These are phyloP conservation scores for Hartigia nigra DNA, from an alignment of 2,888 invertebrate species.

Conservation along the genomic window DNA sequence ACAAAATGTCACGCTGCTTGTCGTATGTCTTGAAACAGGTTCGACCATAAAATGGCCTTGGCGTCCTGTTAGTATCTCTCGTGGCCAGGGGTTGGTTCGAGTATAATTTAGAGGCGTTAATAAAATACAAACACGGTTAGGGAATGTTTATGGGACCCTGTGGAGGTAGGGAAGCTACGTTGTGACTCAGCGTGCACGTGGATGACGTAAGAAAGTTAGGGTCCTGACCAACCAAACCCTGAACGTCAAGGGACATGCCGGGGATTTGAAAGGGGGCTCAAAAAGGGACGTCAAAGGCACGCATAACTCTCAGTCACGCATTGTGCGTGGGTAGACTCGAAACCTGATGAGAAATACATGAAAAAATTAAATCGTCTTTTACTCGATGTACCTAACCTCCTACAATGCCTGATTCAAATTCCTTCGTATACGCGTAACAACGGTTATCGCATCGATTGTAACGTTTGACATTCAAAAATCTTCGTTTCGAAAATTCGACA, in stretches of 20 bases:
- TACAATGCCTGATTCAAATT: neutral
- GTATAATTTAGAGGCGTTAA: neutral
- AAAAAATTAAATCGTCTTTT: neutral
- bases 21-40: neutral
- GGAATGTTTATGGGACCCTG: slow-evolving; percentile 30
- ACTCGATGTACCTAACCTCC: neutral
- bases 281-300: neutral
- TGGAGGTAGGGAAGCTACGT: slow-evolving; percentile 17
- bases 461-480: neutral
- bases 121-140: slow-evolving; percentile 21
- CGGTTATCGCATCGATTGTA: neutral
- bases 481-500: neutral
- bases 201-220: slow-evolving; percentile 36
- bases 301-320: neutral
- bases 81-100: neutral
- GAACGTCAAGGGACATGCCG: neutral
- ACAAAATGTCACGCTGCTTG: neutral
- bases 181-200: slow-evolving; percentile 34
- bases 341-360: neutral
- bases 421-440: neutral
- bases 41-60: neutral
- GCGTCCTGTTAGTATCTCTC: neutral
- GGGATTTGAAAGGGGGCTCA: neutral
- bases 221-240: neutral
- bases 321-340: slow-evolving; percentile 2